phyloP scores from a whole-genome alignment of 2,888 invertebrate genomes.

The Amphipyra berbera region DNA sequence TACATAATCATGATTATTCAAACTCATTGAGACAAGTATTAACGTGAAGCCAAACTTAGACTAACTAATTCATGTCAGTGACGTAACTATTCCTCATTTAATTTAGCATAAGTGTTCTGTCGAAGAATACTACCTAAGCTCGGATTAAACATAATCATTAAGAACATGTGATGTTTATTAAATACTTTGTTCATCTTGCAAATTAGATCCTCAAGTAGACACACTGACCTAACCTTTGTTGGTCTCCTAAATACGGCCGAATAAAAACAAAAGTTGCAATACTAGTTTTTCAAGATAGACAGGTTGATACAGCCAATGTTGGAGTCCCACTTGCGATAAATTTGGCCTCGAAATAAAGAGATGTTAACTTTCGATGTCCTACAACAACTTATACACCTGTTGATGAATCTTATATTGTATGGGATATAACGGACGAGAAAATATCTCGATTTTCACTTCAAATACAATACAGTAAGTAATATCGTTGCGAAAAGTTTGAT shows the following conservation, averaged over 20 bases:
- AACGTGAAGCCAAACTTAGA: slow-evolving; percentile 19
- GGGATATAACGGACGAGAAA: slow-evolving; percentile 19
- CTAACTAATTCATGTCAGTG: slow-evolving; percentile 16
- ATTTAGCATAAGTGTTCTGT: slow-evolving; percentile 7
- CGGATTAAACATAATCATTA: not conserved
- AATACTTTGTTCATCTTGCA: not conserved
- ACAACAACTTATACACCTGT: slow-evolving; percentile 55
- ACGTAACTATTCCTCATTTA: slow-evolving; percentile 21
- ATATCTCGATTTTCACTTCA: slow-evolving; percentile 2
- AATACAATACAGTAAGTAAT: slow-evolving; percentile 12
- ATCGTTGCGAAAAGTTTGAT: not conserved
- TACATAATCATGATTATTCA: slow-evolving; percentile 14
- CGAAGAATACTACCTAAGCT: not conserved
- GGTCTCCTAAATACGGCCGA: slow-evolving; percentile 66
- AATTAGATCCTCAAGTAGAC: slow-evolving; percentile 42
- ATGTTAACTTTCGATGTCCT: slow-evolving; percentile 74
- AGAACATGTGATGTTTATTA: too few relatives aligned
- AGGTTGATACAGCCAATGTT: slow-evolving; percentile 73
- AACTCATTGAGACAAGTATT: slow-evolving; percentile 3
- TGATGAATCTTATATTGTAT: slow-evolving; percentile 30
- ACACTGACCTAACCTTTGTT: slow-evolving; percentile 67
- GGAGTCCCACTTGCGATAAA: slow-evolving; percentile 75
- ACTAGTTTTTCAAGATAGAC: slow-evolving; percentile 84
- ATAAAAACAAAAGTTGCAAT: slow-evolving; percentile 86
- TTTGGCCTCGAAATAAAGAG: slow-evolving; percentile 76